Conservation (phyloP, 2,888 invertebrate genomes). For the Drosophila crucigera region DNA sequence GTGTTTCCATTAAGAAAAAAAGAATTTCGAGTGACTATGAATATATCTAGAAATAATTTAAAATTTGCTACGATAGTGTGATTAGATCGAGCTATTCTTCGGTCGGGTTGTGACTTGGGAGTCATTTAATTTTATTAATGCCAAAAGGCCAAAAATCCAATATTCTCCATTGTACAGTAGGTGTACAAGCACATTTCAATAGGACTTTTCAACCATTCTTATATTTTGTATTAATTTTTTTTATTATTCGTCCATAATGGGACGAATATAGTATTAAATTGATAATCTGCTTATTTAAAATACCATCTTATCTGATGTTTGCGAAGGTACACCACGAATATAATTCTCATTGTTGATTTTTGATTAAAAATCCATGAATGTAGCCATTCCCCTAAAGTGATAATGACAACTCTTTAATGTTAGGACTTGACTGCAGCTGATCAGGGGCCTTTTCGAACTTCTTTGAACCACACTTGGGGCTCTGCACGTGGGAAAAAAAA, state of each 20-base stretch:
- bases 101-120: too few relatives aligned
- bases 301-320: not conserved
- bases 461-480: not conserved
- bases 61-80: too few relatives aligned
- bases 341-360: not conserved
- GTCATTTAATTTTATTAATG: too few relatives aligned
- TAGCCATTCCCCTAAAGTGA: not conserved
- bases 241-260: too few relatives aligned
- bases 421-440: not conserved
- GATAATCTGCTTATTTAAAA: not conserved
- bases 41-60: too few relatives aligned
- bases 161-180: not conserved
- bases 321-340: not conserved
- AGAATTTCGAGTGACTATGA: too few relatives aligned
- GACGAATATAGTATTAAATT: not conserved
- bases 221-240: too few relatives aligned
- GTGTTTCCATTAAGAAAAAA: too few relatives aligned
- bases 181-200: too few relatives aligned
- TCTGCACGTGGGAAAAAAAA: not conserved
- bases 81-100: too few relatives aligned
- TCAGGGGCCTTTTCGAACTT: not conserved
- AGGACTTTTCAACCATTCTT: too few relatives aligned
- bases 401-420: not conserved
- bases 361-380: not conserved
- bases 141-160: not conserved